Evolutionary conservation across 2,888 invertebrate genomes (phyloP).

Genomic region (Syritta pipiens): DNA sequence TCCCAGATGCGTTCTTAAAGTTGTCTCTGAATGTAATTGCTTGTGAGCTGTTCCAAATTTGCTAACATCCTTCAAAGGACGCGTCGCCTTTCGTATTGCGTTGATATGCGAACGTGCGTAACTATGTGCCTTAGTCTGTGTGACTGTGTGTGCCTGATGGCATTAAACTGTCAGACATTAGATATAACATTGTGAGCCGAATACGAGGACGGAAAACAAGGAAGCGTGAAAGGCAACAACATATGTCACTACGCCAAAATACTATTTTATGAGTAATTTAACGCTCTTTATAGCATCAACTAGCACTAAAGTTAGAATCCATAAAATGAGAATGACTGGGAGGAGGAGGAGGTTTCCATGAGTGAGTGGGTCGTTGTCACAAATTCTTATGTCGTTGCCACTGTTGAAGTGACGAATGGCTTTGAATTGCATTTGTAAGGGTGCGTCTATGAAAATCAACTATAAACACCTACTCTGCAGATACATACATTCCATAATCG

Average conservation of each 20-base stretch:
- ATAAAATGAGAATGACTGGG: conserved; percentile 32
- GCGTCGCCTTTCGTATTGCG: background rate
- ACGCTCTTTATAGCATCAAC: conserved; percentile 61
- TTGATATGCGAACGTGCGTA: background rate
- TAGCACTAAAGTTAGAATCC: conserved; percentile 51
- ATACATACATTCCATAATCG: conserved; percentile 21
- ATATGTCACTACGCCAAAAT: conserved; percentile 47
- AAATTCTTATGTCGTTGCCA: conserved; percentile 18
- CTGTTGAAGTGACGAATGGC: conserved; percentile 38
- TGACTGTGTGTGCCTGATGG: conserved; percentile 34
- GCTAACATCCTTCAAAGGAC: conserved; percentile 48
- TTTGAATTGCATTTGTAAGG: conserved; percentile 8
- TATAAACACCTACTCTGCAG: conserved; percentile 31
- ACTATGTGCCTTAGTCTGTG: background rate
- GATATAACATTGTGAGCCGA: conserved; percentile 54
- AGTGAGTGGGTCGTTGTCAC: conserved; percentile 18
- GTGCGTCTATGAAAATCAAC: conserved; percentile 48
- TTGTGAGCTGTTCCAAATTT: conserved; percentile 50
- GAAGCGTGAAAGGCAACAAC: conserved; percentile 49
- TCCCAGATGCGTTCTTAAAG: conserved; percentile 47
- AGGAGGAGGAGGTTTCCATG: background rate
- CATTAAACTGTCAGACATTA: conserved; percentile 53
- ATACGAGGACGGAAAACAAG: conserved; percentile 42
- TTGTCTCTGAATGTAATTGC: conserved; percentile 56
- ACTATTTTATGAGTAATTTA: conserved; percentile 66